Percentiles rank a stretch among this genome's conserved stretches.
Conservation (phyloP, 1,140 invertebrate genomes). For the Aculops lycopersici region DNA sequence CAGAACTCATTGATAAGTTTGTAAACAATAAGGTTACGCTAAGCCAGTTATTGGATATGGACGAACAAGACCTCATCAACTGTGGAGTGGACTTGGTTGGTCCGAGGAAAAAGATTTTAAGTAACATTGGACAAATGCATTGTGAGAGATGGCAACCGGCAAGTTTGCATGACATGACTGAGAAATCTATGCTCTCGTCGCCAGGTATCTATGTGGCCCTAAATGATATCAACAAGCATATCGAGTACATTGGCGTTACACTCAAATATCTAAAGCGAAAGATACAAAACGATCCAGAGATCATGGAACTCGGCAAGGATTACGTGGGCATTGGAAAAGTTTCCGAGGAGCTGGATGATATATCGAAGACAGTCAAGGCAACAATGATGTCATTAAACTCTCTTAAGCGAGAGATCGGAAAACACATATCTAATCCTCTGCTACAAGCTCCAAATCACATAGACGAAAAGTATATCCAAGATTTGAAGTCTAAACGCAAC, state of each 20-base stretch:
- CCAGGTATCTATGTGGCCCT: neutral
- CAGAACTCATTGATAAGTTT: neutral
- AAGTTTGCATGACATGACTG: neutral
- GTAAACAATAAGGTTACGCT: neutral
- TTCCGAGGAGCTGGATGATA: neutral
- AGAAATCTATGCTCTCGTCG: neutral
- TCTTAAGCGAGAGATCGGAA: too few relatives aligned
- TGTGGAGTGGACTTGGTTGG: neutral
- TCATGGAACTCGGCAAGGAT: neutral
- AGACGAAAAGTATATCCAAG: too few relatives aligned
- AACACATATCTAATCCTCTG: too few relatives aligned
- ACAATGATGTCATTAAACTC: too few relatives aligned
- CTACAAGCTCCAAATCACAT: too few relatives aligned
- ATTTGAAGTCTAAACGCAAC: too few relatives aligned
- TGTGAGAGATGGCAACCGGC: neutral
- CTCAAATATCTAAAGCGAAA: neutral
- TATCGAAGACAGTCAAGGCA: neutral
- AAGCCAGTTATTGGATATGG: neutral
- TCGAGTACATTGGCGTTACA: neutral
- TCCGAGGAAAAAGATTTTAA: neutral
- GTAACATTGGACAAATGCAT: neutral
- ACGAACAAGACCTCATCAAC: neutral
- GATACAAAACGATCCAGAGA: neutral
- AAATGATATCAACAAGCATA: neutral
- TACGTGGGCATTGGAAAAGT: neutral